Conservation (phyloP, 2,888 invertebrate genomes). For the Xestobium rufovillosum region DNA sequence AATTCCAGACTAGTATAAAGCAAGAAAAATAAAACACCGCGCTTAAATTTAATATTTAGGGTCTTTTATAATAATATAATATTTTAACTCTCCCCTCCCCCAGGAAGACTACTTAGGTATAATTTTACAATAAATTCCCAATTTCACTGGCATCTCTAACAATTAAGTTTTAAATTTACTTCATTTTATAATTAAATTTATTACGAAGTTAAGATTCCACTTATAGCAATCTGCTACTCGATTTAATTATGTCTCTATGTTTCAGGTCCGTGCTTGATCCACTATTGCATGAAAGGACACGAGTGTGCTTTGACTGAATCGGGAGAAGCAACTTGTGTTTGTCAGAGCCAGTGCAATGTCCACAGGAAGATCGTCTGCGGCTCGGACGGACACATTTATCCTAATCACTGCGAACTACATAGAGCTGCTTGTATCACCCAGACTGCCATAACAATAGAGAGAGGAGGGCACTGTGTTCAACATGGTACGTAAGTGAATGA, state of each 20-base stretch:
- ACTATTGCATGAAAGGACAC: slow-evolving; percentile 58
- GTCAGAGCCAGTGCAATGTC: slow-evolving; percentile 50
- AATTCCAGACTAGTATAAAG: too few relatives aligned
- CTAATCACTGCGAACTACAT: slow-evolving; percentile 61
- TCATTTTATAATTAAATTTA: neutral
- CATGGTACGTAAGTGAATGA: slow-evolving; percentile 33
- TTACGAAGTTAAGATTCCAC: neutral
- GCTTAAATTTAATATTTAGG: too few relatives aligned
- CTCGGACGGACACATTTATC: slow-evolving; percentile 58
- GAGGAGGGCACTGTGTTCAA: slow-evolving; percentile 47
- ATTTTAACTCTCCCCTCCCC: too few relatives aligned
- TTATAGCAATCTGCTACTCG: slow-evolving; percentile 6
- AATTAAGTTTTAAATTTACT: neutral
- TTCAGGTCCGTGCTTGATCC: slow-evolving; percentile 56
- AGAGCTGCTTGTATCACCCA: slow-evolving; percentile 53
- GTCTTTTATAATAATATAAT: too few relatives aligned
- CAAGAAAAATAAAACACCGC: too few relatives aligned
- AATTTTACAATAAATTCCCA: too few relatives aligned
- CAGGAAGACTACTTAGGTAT: too few relatives aligned
- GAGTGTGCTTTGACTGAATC: slow-evolving; percentile 50
- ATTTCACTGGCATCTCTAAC: too few relatives aligned
- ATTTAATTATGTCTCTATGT: slow-evolving; percentile 22
- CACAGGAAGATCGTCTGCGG: slow-evolving; percentile 57
- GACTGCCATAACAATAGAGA: slow-evolving; percentile 49
- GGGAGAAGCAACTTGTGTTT: slow-evolving; percentile 52